A percentile compares a stretch with the other conserved stretches of the same genome.
Conservation (phyloP, 2,113 vertebrate genomes). For the Rhea americana region DNA sequence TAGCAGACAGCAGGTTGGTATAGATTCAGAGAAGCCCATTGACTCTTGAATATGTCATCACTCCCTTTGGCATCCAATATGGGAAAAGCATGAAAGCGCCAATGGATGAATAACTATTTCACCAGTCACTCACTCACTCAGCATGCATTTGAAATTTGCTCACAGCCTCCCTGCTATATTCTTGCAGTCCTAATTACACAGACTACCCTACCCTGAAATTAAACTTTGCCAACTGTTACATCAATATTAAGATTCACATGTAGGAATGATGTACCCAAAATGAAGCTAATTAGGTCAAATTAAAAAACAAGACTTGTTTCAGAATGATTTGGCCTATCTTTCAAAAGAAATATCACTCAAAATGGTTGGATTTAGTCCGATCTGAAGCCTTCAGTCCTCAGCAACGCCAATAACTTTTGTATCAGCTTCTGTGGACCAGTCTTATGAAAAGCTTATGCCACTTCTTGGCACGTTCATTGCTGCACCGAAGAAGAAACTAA, state of each 20-base stretch:
- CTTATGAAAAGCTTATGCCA: background rate
- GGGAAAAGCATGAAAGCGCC: background rate
- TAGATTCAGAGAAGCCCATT: background rate
- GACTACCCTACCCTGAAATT: slow-evolving; percentile 74
- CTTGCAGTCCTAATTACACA: slow-evolving; percentile 55
- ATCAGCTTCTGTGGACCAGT: background rate
- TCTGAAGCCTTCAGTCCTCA: background rate
- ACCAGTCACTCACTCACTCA: slow-evolving; percentile 15
- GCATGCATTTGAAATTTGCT: slow-evolving; percentile 2
- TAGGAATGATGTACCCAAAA: slow-evolving; percentile 21
- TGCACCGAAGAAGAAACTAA: background rate
- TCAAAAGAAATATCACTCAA: background rate
- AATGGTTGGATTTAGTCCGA: background rate
- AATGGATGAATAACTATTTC: background rate
- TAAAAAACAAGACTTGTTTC: slow-evolving; percentile 23
- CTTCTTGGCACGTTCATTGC: background rate
- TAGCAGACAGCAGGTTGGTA: background rate
- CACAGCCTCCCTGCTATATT: slow-evolving; percentile 2
- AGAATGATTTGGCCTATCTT: background rate
- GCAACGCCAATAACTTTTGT: background rate
- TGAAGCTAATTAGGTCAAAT: slow-evolving; percentile 66
- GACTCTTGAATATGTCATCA: background rate
- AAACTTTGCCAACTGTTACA: slow-evolving; percentile 71
- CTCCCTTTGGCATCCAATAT: background rate
- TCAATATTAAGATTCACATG: slow-evolving; percentile 37